phyloP scores from a whole-genome alignment of 35 echinoderm and acorn worm genomes.

The Ptychodera flava region DNA sequence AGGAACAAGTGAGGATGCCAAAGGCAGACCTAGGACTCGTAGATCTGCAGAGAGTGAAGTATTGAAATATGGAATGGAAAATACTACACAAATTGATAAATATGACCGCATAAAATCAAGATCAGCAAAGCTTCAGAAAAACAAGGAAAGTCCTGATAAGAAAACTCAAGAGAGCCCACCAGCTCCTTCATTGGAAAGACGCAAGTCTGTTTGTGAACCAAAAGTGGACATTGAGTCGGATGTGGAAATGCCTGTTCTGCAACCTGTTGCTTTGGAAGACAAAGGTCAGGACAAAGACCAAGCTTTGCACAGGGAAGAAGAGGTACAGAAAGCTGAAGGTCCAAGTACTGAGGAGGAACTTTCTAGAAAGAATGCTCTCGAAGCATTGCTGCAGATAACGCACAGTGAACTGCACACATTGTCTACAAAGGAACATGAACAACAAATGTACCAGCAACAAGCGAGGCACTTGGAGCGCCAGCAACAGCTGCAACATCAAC shows the following conservation, averaged over 20 bases:
- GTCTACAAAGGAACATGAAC: constrained; percentile 18
- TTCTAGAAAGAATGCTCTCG: constrained; percentile 73
- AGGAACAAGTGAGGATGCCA: not conserved
- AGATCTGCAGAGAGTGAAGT: not conserved
- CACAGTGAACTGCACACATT: constrained; percentile 68
- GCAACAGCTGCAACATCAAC: not conserved
- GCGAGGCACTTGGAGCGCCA: not conserved
- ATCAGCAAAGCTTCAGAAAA: not conserved
- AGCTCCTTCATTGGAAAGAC: not conserved
- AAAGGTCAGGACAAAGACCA: not conserved
- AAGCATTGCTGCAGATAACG: constrained; percentile 85
- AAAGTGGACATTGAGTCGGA: not conserved
- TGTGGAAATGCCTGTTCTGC: not conserved
- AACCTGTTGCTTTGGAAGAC: not conserved
- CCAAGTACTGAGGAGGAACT: constrained; percentile 16
- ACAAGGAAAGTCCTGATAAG: not conserved
- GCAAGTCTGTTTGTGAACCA: not conserved
- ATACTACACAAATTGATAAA: not conserved
- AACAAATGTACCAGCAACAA: not conserved
- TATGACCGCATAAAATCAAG: not conserved
- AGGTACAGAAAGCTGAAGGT: not conserved
- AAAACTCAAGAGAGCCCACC: not conserved
- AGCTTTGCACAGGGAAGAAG: not conserved
- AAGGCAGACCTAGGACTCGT: not conserved
- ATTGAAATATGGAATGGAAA: not conserved